Conservation (phyloP, 2,113 vertebrate species). For the Notechis scutatus region DNA sequence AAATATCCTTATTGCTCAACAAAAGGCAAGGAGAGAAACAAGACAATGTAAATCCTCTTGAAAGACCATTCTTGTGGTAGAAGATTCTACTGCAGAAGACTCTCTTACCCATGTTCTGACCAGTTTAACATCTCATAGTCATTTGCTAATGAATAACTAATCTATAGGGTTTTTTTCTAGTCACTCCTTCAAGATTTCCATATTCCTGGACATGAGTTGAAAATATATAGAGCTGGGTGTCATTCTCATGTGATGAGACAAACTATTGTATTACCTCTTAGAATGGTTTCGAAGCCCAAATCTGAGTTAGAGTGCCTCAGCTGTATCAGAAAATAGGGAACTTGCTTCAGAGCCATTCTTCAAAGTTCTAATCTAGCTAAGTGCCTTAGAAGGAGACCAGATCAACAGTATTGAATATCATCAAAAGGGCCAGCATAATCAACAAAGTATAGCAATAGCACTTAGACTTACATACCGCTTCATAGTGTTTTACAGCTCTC, state of each 20-base stretch:
- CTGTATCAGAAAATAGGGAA: not conserved
- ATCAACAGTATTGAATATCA: not conserved
- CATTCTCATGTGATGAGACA: not conserved
- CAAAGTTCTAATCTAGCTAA: not conserved
- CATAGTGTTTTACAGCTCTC: not conserved
- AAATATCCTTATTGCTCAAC: not conserved
- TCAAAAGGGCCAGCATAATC: not conserved
- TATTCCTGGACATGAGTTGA: not conserved
- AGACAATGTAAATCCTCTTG: not conserved
- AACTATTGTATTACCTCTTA: not conserved
- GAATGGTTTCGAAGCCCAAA: not conserved
- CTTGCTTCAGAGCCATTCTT: not conserved
- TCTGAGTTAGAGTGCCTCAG: not conserved
- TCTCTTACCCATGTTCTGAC: not conserved
- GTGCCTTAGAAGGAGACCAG: not conserved
- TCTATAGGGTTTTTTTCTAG: not conserved
- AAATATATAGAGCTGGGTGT: not conserved
- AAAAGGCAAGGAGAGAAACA: not conserved
- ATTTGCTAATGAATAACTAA: not conserved
- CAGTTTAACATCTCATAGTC: not conserved
- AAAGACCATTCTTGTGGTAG: not conserved
- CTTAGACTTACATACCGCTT: not conserved
- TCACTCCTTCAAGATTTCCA: not conserved
- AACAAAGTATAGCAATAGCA: not conserved
- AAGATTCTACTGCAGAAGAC: not conserved